A percentile compares a stretch with the other conserved stretches of the same genome.
Conservation (phyloP, 2,888 invertebrate species). For the Pollenia griseotomentosa region DNA sequence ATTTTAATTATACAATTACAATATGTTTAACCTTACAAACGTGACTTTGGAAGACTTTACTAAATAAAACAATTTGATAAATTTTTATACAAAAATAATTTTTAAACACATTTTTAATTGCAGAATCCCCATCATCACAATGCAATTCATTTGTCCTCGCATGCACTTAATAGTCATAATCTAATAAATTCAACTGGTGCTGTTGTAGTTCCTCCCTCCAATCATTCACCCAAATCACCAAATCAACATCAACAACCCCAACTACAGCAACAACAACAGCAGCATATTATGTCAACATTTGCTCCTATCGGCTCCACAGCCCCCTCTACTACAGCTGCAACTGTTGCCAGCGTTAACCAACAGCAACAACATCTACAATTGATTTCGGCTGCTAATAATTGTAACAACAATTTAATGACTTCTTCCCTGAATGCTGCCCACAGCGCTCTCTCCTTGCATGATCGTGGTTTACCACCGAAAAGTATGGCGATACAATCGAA, state of each 20-base stretch:
- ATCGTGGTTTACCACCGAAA: constrained; percentile 80
- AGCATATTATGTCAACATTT: constrained; percentile 79
- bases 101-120: constrained; percentile 45
- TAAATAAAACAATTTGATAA: no score
- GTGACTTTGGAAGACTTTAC: no score
- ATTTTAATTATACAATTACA: no score
- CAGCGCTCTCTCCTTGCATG: constrained; percentile 77
- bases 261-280: constrained; percentile 74
- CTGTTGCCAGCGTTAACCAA: constrained; percentile 79
- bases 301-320: constrained; percentile 73
- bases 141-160: constrained; percentile 83
- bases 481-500: constrained; percentile 73
- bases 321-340: constrained; percentile 71
- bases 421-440: constrained; percentile 82
- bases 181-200: constrained; percentile 79
- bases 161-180: constrained; percentile 84
- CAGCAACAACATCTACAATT: constrained; percentile 80
- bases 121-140: constrained; percentile 81
- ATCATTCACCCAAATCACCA: constrained; percentile 84
- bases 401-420: constrained; percentile 83
- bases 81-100: no score
- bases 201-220: constrained; percentile 74
- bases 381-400: constrained; percentile 78
- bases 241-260: constrained; percentile 81
- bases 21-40: no score